Base-by-base conservation (phyloP, 64 coral and sea anemone species). In the Exaiptasia diaphana region DNA sequence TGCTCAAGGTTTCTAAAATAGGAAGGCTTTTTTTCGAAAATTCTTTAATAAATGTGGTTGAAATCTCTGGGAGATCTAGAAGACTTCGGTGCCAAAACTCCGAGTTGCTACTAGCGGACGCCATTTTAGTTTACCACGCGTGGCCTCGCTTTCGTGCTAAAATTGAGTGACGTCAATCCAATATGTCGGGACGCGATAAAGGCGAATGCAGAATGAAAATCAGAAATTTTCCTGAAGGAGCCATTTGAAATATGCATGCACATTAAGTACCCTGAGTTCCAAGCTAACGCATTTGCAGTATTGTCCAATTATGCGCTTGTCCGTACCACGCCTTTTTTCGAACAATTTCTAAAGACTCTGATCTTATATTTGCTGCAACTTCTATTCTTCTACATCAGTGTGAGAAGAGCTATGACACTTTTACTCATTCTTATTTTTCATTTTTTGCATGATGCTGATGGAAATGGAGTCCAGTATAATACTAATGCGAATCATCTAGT, bases 51-150 rank as follows among this genome's bases (percentile, higher is more conserved):
- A 76, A 76, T 20, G 49, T 53, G 33, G 33, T 50, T 35, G 31
- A 53, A 34, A 76, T 32, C 11, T 12, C 28, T 52, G 5, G 73
- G 25, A 56, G n/a, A 56, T 76, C 31, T 28, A 18, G 25, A 18
- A 38, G 31, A 32, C 55, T 76, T 28, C 45, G 32, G 31, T 76
- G 62, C 79, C 60, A 82, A 82, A 82, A 53, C 6, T 46, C 43
- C 6, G 43, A 46, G 6, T 46, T 15, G 15, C 43, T 46, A 46
- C 43, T 15, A 15, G 15, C 15, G 15, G 43, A 46, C 43, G 43
- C 43, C 43, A 46, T 46, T 7, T 46, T 15, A 8, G 43, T 46
- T 46, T 46, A 46, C 43, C 43, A 46, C 43, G 43, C 43, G 43
- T 46, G 43, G 43, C 43, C 43, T 46, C 43, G 43, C 15, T 46